Percentiles rank a stretch among this genome's conserved stretches.
phyloP scores from a whole-genome alignment of 2,797 vertebrate genomes.

The Mormyrus proboscirostris region DNA sequence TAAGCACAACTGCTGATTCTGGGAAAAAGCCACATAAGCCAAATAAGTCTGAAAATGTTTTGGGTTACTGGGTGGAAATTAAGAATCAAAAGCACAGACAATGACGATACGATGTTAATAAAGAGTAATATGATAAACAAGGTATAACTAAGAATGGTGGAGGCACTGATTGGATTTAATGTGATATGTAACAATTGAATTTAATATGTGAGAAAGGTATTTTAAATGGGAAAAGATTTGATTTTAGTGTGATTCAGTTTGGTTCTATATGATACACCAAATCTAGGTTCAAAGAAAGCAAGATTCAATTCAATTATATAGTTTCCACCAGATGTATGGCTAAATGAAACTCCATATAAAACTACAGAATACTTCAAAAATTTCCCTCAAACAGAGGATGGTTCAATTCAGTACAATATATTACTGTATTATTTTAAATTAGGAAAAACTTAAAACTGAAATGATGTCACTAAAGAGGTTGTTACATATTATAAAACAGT shows the following conservation, averaged over 20 bases:
- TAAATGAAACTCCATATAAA: neutral
- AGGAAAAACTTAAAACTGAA: neutral
- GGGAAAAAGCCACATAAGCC: neutral
- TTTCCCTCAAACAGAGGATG: neutral
- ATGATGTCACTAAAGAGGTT: too few species aligned
- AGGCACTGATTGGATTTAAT: neutral
- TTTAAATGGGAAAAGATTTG: neutral
- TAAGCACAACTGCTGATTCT: neutral
- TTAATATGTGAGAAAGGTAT: neutral
- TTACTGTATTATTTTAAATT: neutral
- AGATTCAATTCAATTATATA: neutral
- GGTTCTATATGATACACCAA: neutral
- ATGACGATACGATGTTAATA: neutral
- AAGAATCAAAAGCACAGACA: neutral
- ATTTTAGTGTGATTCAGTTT: neutral
- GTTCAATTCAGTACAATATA: neutral
- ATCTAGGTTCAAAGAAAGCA: neutral
- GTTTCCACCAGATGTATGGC: neutral
- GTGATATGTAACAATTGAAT: neutral
- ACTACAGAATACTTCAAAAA: neutral
- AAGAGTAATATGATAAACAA: neutral
- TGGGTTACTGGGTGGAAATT: neutral
- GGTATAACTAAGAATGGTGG: neutral
- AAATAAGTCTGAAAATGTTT: neutral
- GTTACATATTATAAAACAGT: too few species aligned